Evolutionary conservation across 2,113 vertebrate species (phyloP).

Genomic region (Chloroceryle aenea): DNA sequence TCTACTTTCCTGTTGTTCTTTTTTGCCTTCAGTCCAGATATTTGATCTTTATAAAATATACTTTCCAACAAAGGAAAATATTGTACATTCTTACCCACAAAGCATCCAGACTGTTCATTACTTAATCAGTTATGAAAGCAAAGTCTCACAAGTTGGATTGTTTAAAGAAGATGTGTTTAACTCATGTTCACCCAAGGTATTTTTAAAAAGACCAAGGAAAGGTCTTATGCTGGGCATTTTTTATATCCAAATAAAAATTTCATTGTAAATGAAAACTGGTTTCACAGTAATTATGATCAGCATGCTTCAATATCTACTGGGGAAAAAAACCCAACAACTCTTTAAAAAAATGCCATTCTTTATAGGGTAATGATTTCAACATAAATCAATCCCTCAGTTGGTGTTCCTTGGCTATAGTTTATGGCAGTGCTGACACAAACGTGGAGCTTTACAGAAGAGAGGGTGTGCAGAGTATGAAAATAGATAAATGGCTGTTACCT

Average conservation of each 20-base stretch:
- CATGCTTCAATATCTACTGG: neutral
- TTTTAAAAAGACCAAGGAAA: neutral
- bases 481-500: neutral
- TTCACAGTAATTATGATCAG: neutral
- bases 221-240: neutral
- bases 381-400: neutral
- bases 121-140: constrained; percentile 48
- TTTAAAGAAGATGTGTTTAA: constrained; percentile 26
- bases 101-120: constrained; percentile 37
- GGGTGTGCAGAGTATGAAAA: neutral
- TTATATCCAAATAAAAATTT: neutral
- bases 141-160: neutral
- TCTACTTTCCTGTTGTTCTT: neutral
- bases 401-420: neutral
- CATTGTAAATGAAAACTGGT: neutral
- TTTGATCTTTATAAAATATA: constrained; percentile 60
- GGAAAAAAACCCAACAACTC: neutral
- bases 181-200: neutral
- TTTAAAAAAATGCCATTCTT: neutral
- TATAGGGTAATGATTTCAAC: neutral
- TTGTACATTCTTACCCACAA: neutral
- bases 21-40: constrained; percentile 11
- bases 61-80: constrained; percentile 62
- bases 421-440: neutral
- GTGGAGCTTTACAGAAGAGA: neutral